Conservation (phyloP, 2,888 invertebrate genomes). For the Mesochorus sp. region DNA sequence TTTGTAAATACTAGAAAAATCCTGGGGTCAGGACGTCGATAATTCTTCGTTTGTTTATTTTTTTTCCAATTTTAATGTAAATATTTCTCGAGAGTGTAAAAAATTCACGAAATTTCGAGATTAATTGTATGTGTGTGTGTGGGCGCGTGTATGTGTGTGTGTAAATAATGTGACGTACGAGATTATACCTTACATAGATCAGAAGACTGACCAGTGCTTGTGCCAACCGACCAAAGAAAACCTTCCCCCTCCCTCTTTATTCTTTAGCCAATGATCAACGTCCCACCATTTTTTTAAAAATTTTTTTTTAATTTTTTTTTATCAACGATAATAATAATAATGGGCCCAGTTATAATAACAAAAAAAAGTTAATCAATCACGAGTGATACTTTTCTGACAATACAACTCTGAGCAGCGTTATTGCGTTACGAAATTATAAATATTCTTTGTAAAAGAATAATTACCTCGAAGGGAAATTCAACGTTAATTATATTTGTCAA, state of each 20-base stretch:
- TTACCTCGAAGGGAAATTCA: too few species aligned
- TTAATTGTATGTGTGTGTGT: conserved; percentile 59
- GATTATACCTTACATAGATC: conserved; percentile 74
- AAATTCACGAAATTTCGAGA: conserved; percentile 61
- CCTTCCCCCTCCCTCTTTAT: conserved; percentile 41
- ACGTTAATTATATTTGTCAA: too few species aligned
- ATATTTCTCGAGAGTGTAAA: conserved; percentile 66
- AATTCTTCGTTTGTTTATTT: conserved; percentile 4
- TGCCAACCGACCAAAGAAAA: conserved; percentile 81
- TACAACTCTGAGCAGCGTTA: too few species aligned
- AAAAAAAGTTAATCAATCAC: too few species aligned
- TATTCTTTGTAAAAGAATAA: too few species aligned
- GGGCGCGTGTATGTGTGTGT: conserved; percentile 66
- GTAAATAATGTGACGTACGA: conserved; percentile 58
- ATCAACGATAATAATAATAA: too few species aligned
- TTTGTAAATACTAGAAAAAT: conserved; percentile 51
- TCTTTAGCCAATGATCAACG: conserved; percentile 47
- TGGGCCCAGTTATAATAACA: too few species aligned
- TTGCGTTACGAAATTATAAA: too few species aligned
- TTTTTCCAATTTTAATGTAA: conserved; percentile 52
- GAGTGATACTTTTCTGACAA: too few species aligned
- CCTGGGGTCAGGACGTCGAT: background rate
- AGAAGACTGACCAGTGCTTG: conserved; percentile 81
- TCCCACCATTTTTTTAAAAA: conserved; percentile 60
- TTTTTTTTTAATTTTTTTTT: conserved; percentile 54